Evolutionary conservation across 2,888 invertebrate genomes (phyloP).

Genomic region (Caradrina clavipalpis): DNA sequence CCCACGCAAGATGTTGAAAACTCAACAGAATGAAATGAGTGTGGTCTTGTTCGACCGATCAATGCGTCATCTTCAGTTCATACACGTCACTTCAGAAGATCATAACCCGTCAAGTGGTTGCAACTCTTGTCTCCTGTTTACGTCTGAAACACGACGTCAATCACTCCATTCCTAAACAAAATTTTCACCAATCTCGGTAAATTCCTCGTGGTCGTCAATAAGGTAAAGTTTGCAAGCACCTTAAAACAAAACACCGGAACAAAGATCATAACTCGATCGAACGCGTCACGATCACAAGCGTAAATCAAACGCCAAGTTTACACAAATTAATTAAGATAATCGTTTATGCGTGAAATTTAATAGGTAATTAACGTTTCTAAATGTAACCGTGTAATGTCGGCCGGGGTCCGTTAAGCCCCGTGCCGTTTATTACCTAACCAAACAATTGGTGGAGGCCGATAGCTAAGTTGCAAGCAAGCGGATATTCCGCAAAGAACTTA

Average conservation of each 20-base stretch:
- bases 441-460: constrained; percentile 85
- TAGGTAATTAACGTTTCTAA: constrained; percentile 82
- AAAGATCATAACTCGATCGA: constrained; percentile 18
- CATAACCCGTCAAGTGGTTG: neutral
- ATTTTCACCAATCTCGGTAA: neutral
- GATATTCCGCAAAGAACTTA: constrained; percentile 72
- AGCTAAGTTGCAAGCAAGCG: constrained; percentile 81
- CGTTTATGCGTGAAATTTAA: constrained; percentile 80
- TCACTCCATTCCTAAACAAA: constrained; percentile 6
- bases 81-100: constrained; percentile 8
- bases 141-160: constrained; percentile 3
- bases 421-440: constrained; percentile 84
- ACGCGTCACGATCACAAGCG: constrained; percentile 22
- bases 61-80: constrained; percentile 19
- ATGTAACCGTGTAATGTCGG: constrained; percentile 74
- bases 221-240: constrained; percentile 19
- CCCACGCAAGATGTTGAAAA: constrained; percentile 13
- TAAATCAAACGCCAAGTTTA: constrained; percentile 72
- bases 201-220: constrained; percentile 5
- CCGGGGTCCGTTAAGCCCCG: constrained; percentile 68
- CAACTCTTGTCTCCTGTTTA: constrained; percentile 2
- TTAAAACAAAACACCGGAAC: neutral
- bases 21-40: constrained; percentile 24
- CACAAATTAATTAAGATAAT: constrained; percentile 80
- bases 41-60: constrained; percentile 19